Conservation (phyloP, 2,888 invertebrate species). For the Nephrocerus scutellatus region DNA sequence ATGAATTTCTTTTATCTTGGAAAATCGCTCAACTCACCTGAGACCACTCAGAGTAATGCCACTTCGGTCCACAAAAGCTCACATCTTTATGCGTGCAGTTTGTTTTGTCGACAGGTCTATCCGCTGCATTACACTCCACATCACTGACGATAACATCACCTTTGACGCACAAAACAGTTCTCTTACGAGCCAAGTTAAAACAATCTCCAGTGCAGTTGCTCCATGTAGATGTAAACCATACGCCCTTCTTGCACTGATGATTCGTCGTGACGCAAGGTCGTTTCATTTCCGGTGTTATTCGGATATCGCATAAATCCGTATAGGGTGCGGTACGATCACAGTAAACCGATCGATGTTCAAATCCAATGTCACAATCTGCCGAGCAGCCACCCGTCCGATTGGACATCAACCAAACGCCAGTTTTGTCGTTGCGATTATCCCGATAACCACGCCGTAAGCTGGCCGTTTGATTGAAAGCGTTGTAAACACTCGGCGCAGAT, state of each 20-base stretch:
- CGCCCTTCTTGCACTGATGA: constrained; percentile 56
- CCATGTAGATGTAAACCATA: constrained; percentile 78
- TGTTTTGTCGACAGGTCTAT: constrained; percentile 58
- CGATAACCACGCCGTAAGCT: constrained; percentile 27
- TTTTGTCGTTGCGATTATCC: constrained; percentile 28
- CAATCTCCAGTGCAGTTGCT: constrained; percentile 46
- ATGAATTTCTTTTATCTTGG: no score
- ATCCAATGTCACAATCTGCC: constrained; percentile 64
- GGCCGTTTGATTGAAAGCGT: constrained; percentile 18
- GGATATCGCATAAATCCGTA: constrained; percentile 54
- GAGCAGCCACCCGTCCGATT: constrained; percentile 53
- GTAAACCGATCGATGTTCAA: constrained; percentile 62
- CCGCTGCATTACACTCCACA: constrained; percentile 51
- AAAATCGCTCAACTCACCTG: constrained; percentile 43
- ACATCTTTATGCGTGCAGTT: constrained; percentile 50
- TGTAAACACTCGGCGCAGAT: constrained; percentile 20
- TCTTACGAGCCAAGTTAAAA: constrained; percentile 31
- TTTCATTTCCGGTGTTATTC: constrained; percentile 54
- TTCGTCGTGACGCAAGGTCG: constrained; percentile 59
- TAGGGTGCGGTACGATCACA: constrained; percentile 57
- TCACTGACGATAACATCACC: constrained; percentile 31
- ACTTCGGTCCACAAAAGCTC: constrained; percentile 41
- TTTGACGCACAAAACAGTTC: constrained; percentile 32
- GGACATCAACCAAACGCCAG: constrained; percentile 39
- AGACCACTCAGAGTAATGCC: constrained; percentile 56